Evolutionary conservation across 2,113 vertebrate genomes (phyloP), one percentile per base, ranked within the genome.

Genomic region (Grus americana): DNA sequence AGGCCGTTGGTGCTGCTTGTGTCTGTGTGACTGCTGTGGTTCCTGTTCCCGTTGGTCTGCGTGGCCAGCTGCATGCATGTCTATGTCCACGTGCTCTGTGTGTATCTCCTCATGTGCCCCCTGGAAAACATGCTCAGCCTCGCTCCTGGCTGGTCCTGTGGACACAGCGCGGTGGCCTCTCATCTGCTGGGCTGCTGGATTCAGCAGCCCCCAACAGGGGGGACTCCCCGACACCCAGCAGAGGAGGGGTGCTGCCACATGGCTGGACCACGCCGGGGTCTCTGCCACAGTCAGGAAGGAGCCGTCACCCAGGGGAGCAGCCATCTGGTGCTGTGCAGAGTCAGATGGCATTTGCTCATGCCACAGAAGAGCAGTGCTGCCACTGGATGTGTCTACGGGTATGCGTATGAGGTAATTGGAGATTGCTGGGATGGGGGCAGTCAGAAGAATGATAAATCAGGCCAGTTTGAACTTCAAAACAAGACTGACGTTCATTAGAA

Each of bases 211-310:
- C 21, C 10, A 9, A 11, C 11, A 3, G 2, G 2, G 6, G 34
- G 15, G 15, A 32, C 19, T 27, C 50, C 42, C n/a, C 2, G 6
- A 3, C 19, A 9, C 9, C 22, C 3, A 0, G 54, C 8, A 3
- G 20, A 58, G 10, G 6, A 23, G 6, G 11, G 32, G 40, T 27
- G 19, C 23, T 62, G 30, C 18, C 1, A 3, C 74, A 32, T 26
- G 1, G 1, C 14, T 3, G 3, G 63, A 50, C 30, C 3, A 1
- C 1, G 3, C 32, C 1, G 2, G 19, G 34, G 40, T 11, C 36
- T n/a, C 38, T 44, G 68, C 46, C 14, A 21, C 40, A n/a, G 11
- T 15, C 42, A 27, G 50, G 30, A 49, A 57, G 55, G 29, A 66
- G 24, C 34, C n/a, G 55, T 13, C 14, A 18, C 14, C 17, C 9